These are phyloP conservation scores for Crax fasciolata DNA, from an alignment of 2,797 vertebrate species.

Conservation along the genomic window DNA sequence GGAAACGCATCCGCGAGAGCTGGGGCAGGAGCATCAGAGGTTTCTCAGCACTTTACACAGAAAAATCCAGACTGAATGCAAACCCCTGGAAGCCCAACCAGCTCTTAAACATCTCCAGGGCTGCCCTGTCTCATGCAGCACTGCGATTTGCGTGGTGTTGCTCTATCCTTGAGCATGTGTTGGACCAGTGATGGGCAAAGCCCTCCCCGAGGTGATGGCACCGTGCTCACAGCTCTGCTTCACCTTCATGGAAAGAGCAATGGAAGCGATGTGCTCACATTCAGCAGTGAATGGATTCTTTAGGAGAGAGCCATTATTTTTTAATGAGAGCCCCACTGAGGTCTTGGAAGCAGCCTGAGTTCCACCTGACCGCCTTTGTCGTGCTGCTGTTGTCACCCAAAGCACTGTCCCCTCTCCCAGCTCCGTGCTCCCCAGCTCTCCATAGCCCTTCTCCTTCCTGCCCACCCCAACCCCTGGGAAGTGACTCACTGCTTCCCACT, in stretches of 20 bases:
- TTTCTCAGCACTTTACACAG: background rate
- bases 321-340: background rate
- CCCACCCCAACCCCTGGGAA: background rate
- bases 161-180: too few species aligned
- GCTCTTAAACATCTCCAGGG: background rate
- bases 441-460: background rate
- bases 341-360: background rate
- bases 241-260: background rate
- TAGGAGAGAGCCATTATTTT: background rate
- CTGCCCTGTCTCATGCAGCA: background rate
- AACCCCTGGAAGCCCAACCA: too few species aligned
- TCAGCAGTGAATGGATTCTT: background rate
- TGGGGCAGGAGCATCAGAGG: background rate
- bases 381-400: background rate
- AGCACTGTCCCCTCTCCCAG: background rate
- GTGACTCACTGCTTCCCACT: background rate
- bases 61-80: background rate
- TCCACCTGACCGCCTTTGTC: background rate
- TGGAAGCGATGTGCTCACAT: accelerated
- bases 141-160: accelerated
- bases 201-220: background rate
- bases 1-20: background rate
- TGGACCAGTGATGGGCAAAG: background rate
- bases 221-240: too few species aligned
- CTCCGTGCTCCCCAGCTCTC: background rate